These are phyloP conservation scores for human DNA, from an alignment of 2,113 vertebrate genomes.

Conservation along the genomic window DNA sequence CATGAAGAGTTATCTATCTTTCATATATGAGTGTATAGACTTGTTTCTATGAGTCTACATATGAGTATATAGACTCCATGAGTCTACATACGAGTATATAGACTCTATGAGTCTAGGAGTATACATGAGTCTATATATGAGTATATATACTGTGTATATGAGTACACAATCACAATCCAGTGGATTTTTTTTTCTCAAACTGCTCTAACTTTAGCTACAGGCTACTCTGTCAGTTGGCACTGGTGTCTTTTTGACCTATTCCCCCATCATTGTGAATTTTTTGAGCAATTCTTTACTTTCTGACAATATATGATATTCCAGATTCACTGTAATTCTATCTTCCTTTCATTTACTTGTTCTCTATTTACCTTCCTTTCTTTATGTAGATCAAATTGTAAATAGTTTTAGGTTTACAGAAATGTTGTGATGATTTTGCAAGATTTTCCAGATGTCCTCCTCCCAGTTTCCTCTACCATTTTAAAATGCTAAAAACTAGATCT, in stretches of 20 bases:
- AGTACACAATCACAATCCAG: not conserved
- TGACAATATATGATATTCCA: not conserved
- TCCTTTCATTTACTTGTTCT: not conserved
- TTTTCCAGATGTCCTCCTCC: no score
- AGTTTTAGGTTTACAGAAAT: no score
- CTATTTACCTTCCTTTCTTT: not conserved
- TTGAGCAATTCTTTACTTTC: not conserved
- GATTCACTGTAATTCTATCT: not conserved
- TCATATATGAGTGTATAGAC: not conserved
- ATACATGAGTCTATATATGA: not conserved
- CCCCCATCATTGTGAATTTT: not conserved
- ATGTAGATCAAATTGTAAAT: not conserved
- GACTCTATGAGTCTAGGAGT: no score
- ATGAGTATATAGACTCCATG: no score
- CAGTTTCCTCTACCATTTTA: no score
- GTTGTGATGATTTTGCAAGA: no score
- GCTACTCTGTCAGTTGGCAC: not conserved
- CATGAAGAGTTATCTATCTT: not conserved
- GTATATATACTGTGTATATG: not conserved
- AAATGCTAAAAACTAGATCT: not conserved
- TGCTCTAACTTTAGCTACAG: not conserved
- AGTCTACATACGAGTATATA: no score
- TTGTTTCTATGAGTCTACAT: not conserved
- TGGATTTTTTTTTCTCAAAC: not conserved
- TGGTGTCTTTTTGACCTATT: not conserved